Evolutionary conservation across 1,140 invertebrate species (phyloP), one percentile per base, ranked within the genome.

Genomic region (Drosophila kepulauana): DNA sequence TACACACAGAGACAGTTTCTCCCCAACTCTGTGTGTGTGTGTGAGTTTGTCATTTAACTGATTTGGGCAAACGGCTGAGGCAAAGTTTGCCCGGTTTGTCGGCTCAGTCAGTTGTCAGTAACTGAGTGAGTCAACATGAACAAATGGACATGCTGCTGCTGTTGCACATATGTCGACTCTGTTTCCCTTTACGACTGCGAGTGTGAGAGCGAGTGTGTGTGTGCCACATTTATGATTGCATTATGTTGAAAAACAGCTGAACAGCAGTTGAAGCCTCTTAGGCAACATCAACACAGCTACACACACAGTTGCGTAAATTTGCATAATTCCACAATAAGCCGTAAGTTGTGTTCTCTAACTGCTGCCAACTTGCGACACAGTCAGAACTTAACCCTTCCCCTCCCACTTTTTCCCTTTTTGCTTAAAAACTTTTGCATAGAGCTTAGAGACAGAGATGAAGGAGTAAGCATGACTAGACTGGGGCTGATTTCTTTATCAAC

Each of bases 311-410:
- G 73, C 68, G 64, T 77, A 63, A 77, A 82, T 84, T 84, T 84
- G 81, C 80, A 84, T 84, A 82, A 82, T 84, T 82, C 77, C 80
- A 51, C 76, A 82, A 82, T 79, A 79, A 77, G 80, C 80, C 65
- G 48, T n/a, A 63, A 63, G 71, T 48, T 66, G 64, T 63, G 49
- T 41, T 20, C 46, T 52, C 15, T 45, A 49, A 59, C 35, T 58
- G 33, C 56, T 61, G 25, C n/a, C 35, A 62, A 48, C 68, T 48
- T 57, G 68, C 52, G 51, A 48, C 51, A 48, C 15, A 56, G 58
- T 25, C 38, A 35, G 61, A 69, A 70, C 58, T 70, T 70, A 25
- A 25, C 20, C 20, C 20, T 25, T 25, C 20, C 20, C 20, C 20
- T 25, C n/a, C 41, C 35, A 38, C 7, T 38, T 38, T 38, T 41